Evolutionary conservation across 2,113 vertebrate genomes (phyloP), one percentile per base, ranked within the genome.

Genomic region (Thamnophis sirtalis): DNA sequence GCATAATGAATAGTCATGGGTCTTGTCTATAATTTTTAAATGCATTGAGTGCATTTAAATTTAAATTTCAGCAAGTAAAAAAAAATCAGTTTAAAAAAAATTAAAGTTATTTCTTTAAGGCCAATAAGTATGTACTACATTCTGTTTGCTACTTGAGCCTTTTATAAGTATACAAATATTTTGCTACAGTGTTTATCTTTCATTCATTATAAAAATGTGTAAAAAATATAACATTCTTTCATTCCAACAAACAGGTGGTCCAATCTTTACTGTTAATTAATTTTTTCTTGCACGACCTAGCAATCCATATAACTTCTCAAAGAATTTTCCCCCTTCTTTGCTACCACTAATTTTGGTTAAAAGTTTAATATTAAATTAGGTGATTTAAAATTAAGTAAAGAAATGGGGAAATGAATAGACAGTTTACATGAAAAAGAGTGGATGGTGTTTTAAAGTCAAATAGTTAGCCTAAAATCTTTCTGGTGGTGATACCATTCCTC

Each of bases 1-100:
- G 24, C 10, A 26, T 7, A 51, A 88, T 43, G 86, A 91, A 93
- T 91, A 93, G 90, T 28, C 1, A 1, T 19, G 91, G 1, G 86
- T 94, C 49, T 13, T 63, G 48, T 0, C 53, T 80, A 7, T 3
- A 92, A n/a, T 93, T 90, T 89, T 28, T 73, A n/a, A 93, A 80
- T 60, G 91, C n/a, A 9, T 11, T 48, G 26, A 0, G 5, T 2
- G 0, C 0, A 49, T 21, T 58, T 9, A 91, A 91, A 0, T 38
- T 89, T 63, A 33, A 60, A 8, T 87, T 87, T 92, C 28, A 85
- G 84, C 55, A 9, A 11, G 17, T n/a, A 21, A 38, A 38, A 73
- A 80, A 73, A 80, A 38, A 21, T 9, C 68, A 80, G n/a, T 0
- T 33, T 60, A 26, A 17, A 33, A 3, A 17, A 33, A 73, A 33